Percentiles rank a stretch among this genome's conserved stretches.
Evolutionary conservation across 2,888 invertebrate genomes (phyloP).

Genomic region (Parnassius mnemosyne): DNA sequence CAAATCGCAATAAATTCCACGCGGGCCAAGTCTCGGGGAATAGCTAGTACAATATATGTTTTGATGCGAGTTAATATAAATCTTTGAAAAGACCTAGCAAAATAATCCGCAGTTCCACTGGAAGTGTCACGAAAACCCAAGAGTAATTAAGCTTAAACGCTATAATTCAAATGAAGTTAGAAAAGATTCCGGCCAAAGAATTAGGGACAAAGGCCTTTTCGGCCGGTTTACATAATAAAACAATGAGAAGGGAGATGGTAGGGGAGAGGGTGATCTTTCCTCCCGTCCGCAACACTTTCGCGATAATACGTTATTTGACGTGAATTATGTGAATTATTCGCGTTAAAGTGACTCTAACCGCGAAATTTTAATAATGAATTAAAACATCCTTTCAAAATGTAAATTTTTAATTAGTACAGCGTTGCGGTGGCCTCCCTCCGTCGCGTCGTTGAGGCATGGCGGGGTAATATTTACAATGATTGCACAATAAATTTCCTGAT

Average conservation of each 20-base stretch:
- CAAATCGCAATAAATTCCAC: too few species aligned
- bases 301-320: constrained; percentile 54
- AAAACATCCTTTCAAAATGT: constrained; percentile 74
- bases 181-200: constrained; percentile 68
- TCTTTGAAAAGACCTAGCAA: background rate
- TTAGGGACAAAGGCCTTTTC: constrained; percentile 46
- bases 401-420: constrained; percentile 73
- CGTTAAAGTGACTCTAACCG: constrained; percentile 61
- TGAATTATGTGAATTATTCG: constrained; percentile 56
- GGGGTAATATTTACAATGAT: constrained; percentile 16
- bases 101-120: constrained; percentile 11
- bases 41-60: too few species aligned
- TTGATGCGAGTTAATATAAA: background rate
- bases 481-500: constrained; percentile 8
- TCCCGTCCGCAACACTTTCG: constrained; percentile 32
- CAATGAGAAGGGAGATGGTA: constrained; percentile 34
- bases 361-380: constrained; percentile 77
- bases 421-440: constrained; percentile 36
- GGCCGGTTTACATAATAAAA: constrained; percentile 57
- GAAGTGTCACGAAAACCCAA: constrained; percentile 34
- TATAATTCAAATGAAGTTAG: constrained; percentile 65
- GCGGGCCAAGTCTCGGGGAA: too few species aligned
- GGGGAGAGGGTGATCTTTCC: constrained; percentile 10
- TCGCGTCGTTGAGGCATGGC: constrained; percentile 30
- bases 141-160: constrained; percentile 65